phyloP scores from a whole-genome alignment of 2,888 invertebrate species.

The Metallyticus violacea region DNA sequence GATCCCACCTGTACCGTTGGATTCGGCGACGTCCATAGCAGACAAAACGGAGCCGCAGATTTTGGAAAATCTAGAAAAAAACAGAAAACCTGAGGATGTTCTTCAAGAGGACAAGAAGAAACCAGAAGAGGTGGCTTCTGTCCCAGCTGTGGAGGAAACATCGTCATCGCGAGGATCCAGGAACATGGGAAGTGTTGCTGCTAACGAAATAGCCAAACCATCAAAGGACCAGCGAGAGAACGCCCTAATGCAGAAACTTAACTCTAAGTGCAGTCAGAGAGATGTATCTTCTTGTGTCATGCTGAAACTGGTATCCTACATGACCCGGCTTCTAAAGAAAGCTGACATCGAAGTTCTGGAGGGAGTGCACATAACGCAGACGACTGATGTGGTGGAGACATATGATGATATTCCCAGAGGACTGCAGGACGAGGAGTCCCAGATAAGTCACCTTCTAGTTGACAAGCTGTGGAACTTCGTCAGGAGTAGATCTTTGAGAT shows the following conservation, averaged over 20 bases:
- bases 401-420: conserved; percentile 38
- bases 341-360: conserved; percentile 74
- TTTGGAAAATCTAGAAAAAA: not conserved
- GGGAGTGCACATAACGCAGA: conserved; percentile 73
- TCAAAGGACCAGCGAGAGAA: conserved; percentile 53
- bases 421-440: conserved; percentile 44
- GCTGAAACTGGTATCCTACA: conserved; percentile 76
- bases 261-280: conserved; percentile 71
- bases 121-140: not conserved
- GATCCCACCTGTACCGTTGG: not conserved
- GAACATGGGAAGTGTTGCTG: not conserved
- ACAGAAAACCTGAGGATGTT: not conserved
- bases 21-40: not conserved
- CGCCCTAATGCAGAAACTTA: conserved; percentile 68
- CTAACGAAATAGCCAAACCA: not conserved
- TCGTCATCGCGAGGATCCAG: not conserved
- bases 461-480: conserved; percentile 76
- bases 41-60: not conserved
- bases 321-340: conserved; percentile 77
- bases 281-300: conserved; percentile 81
- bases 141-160: not conserved
- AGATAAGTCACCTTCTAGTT: conserved; percentile 60
- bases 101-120: not conserved
- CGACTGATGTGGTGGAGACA: conserved; percentile 47
- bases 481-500: conserved; percentile 71